These are phyloP conservation scores for Cavia aperea DNA, from an alignment of 2,113 vertebrate species.

Conservation along the genomic window DNA sequence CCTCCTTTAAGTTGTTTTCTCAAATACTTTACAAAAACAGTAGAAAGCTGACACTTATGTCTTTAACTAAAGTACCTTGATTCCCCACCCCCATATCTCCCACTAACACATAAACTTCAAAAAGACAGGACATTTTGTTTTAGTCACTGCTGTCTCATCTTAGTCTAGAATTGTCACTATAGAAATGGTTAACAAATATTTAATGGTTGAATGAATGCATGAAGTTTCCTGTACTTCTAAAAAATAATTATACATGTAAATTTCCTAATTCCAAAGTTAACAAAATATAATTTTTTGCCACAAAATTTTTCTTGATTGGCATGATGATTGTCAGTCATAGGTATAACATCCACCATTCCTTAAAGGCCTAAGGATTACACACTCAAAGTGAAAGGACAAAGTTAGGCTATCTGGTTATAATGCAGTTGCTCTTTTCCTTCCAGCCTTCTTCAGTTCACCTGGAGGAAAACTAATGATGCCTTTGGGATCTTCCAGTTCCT, in stretches of 20 bases:
- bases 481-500: neutral
- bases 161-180: neutral
- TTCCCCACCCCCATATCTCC: neutral
- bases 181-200: neutral
- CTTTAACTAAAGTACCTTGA: neutral
- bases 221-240: slow-evolving; percentile 3
- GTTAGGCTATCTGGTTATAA: neutral
- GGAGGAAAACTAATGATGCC: neutral
- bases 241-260: neutral
- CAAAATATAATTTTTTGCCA: neutral
- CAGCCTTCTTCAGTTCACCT: neutral
- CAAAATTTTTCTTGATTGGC: neutral
- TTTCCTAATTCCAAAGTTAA: slow-evolving; percentile 29
- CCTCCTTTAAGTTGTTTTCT: neutral
- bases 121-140: slow-evolving; percentile 8
- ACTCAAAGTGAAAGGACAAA: neutral
- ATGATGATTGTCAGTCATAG: neutral
- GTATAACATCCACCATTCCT: neutral
- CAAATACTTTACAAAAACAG: neutral
- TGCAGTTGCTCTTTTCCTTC: neutral
- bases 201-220: neutral
- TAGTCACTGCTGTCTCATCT: neutral
- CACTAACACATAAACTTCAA: neutral
- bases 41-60: neutral
- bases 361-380: neutral